Evolutionary conservation across 1,140 invertebrate genomes (phyloP), one percentile per base, ranked within the genome.

Genomic region (Brachionus paranguensis): DNA sequence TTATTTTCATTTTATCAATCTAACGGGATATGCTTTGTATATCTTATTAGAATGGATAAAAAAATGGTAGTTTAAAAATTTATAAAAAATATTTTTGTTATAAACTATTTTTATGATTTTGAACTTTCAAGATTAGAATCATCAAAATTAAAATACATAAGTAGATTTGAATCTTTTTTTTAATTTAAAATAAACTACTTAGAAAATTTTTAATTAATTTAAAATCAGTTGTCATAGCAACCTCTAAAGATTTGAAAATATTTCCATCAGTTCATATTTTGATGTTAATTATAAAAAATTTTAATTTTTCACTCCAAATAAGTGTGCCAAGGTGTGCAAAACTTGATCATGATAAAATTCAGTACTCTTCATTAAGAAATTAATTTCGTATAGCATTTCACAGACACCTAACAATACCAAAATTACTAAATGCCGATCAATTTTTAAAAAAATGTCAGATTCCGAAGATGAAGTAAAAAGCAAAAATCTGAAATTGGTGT

Each of bases 401-500:
- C n/a, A 64, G 6, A 64, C 11, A 64, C n/a, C 1, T 27, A 5
- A 33, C 12, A 43, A 14, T 10, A 29, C n/a, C 33, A 29, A 70
- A 29, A 33, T 70, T 3, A 33, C n/a, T 43, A 20, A 74, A 60
- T 60, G 53, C 20, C 27, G 53, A 60, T 60, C 20, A 60, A 60
- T 60, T 24, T 20, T 60, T 60, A 60, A 60, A n/a, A 74, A 76
- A 27, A 89, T 89, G 88, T 89, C 88, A 27, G 89, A 90, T 86
- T 89, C 88, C 85, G 93, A 93, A 85, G 89, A 90, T 84, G 87
- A 88, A 85, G 86, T 90, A 70, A 85, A 85, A 5, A 92, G 93
- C 86, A 93, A 91, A 89, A 92, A 93, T 87, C 87, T 95, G 84
- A 95, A 95, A 90, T 91, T 95, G 86, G 93, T 94, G 24, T 88